These are phyloP conservation scores for Epistrophe eligans DNA, from an alignment of 2,888 invertebrate genomes.

Conservation along the genomic window DNA sequence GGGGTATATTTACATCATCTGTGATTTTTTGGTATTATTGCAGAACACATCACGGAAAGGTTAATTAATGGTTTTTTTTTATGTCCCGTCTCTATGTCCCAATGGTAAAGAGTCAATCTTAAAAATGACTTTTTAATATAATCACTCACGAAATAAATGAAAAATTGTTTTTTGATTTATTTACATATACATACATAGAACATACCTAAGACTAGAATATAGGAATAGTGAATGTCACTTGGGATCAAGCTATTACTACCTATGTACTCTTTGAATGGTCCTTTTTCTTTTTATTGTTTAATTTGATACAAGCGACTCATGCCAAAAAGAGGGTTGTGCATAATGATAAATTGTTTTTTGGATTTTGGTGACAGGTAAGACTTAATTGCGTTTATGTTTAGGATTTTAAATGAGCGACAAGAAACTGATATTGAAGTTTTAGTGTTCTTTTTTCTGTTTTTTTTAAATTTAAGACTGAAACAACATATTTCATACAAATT, in stretches of 20 bases:
- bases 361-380: constrained; percentile 24
- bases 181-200: constrained; percentile 48
- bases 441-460: background rate
- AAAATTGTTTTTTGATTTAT: constrained; percentile 71
- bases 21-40: constrained; percentile 44
- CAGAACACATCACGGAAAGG: constrained; percentile 39
- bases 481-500: no score
- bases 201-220: background rate
- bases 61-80: constrained; percentile 65
- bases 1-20: constrained; percentile 45
- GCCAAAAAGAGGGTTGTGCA: constrained; percentile 27
- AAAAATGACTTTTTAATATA: constrained; percentile 64
- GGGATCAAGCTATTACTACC: constrained; percentile 37
- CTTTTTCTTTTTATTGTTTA: constrained; percentile 16
- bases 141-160: constrained; percentile 64
- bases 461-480: no score
- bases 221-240: constrained; percentile 21
- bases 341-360: constrained; percentile 53
- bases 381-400: constrained; percentile 41
- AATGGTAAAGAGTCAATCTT: constrained; percentile 42
- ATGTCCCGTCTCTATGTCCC: constrained; percentile 12
- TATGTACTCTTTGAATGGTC: constrained; percentile 14
- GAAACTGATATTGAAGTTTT: background rate
- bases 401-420: background rate
- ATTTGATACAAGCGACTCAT: constrained; percentile 22